These are phyloP conservation scores for Coccyzus lansbergi DNA, from an alignment of 2,797 vertebrate species.

Conservation along the genomic window DNA sequence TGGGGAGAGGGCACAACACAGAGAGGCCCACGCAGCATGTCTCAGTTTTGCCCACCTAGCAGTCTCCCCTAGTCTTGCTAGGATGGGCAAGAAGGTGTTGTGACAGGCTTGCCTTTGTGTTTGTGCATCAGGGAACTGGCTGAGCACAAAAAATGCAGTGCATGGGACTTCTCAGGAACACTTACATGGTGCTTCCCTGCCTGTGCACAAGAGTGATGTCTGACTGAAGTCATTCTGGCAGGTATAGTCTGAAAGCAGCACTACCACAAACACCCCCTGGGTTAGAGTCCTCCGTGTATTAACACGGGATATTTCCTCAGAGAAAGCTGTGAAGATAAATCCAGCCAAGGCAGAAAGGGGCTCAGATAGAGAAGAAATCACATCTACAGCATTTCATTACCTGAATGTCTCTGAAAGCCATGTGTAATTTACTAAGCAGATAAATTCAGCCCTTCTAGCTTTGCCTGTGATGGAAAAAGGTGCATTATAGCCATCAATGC, in stretches of 20 bases:
- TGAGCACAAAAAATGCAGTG: neutral
- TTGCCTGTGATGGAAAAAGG: conserved; percentile 29
- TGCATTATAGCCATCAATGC: neutral
- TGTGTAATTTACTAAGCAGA: conserved; percentile 14
- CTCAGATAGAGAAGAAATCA: neutral
- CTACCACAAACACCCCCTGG: neutral
- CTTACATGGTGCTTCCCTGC: neutral
- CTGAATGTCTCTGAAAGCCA: conserved; percentile 6
- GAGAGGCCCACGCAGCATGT: neutral
- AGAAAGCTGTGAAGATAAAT: neutral
- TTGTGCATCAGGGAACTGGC: neutral
- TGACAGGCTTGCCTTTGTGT: neutral
- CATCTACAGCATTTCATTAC: conserved; percentile 9
- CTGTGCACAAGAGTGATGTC: neutral
- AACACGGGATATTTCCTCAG: neutral
- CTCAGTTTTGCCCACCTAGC: neutral
- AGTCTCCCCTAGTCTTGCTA: neutral
- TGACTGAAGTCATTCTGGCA: neutral
- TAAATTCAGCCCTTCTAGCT: conserved; percentile 6
- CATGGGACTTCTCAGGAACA: neutral
- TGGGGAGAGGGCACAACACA: neutral
- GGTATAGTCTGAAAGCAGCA: neutral
- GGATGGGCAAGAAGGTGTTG: neutral
- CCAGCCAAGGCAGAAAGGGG: neutral
- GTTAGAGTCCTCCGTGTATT: neutral